Evolutionary conservation across 1,140 invertebrate genomes (phyloP), one percentile per base, ranked within the genome.

Genomic region (Mesaphorura yosii): DNA sequence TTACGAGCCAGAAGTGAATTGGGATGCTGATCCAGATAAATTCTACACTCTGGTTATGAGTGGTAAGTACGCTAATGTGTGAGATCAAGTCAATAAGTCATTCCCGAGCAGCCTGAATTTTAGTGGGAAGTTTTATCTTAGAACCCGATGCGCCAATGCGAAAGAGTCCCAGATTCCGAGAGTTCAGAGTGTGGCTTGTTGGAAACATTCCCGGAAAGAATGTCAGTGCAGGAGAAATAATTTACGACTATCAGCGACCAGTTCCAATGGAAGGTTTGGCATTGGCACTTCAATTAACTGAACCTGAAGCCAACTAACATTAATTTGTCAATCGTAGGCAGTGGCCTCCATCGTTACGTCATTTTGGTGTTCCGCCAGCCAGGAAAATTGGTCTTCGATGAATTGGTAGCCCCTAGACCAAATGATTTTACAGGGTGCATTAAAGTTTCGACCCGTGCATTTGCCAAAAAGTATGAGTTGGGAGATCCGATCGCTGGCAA

Each of bases 151-250:
- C n/a, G n/a, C n/a, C n/a, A n/a, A n/a, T n/a, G n/a, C n/a, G n/a
- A n/a, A n/a, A n/a, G n/a, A n/a, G n/a, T n/a, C n/a, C n/a, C 4
- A 46, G 29, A 20, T 46, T 46, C 25, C 74, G 87, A 1, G 89
- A 93, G 72, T 90, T 83, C 80, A 83, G 86, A 62, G 89, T 94
- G 68, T 95, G 90, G 89, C 68, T 93, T 3, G 83, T 95, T 0
- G 84, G 76, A 6, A 96, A 96, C 65, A 88, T 95, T 65, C 86
- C 86, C 3, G 88, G 84, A 19, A 72, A 70, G 55, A 73, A 86
- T 44, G 66, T 95, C 0, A 64, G 65, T 0, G 72, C 78, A 31
- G 91, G 90, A n/a, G n/a, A n/a, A n/a, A n/a, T n/a, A n/a, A n/a
- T n/a, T n/a, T n/a, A n/a, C n/a, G n/a, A n/a, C n/a, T n/a, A n/a